These are phyloP conservation scores for Ectemnius cavifrons DNA, from an alignment of 2,888 invertebrate genomes.

Conservation along the genomic window DNA sequence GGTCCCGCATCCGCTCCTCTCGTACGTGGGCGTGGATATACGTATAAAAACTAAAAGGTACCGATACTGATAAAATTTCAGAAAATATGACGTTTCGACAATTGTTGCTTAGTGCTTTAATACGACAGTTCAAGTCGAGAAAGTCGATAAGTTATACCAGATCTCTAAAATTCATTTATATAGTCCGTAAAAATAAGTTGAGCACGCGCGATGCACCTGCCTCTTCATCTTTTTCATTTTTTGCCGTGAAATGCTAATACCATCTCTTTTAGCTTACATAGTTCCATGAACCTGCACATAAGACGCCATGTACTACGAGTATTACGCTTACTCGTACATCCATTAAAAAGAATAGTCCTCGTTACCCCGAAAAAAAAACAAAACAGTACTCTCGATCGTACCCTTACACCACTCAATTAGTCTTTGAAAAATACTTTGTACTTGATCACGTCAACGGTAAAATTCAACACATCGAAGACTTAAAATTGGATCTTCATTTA, in stretches of 20 bases:
- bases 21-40: conserved; percentile 24
- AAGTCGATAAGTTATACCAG: conserved; percentile 45
- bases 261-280: conserved; percentile 20
- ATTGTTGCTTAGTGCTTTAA: conserved; percentile 32
- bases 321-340: conserved; percentile 22
- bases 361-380: conserved; percentile 32
- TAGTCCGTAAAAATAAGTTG: conserved; percentile 49
- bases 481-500: conserved; percentile 30
- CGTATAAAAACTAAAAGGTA: conserved; percentile 50
- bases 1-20: not conserved
- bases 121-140: conserved; percentile 40
- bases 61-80: conserved; percentile 58
- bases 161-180: conserved; percentile 55
- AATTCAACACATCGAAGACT: conserved; percentile 49
- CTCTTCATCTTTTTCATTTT: conserved; percentile 21
- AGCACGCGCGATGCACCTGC: conserved; percentile 45
- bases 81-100: conserved; percentile 47
- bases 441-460: conserved; percentile 58
- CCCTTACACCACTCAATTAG: conserved; percentile 28
- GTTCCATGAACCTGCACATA: conserved; percentile 8
- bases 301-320: conserved; percentile 23
- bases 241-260: conserved; percentile 44
- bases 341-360: conserved; percentile 20
- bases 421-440: conserved; percentile 60
- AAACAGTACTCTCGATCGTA: conserved; percentile 44